Conservation (phyloP, 2,888 invertebrate species). For the Hoplodrina blanda region DNA sequence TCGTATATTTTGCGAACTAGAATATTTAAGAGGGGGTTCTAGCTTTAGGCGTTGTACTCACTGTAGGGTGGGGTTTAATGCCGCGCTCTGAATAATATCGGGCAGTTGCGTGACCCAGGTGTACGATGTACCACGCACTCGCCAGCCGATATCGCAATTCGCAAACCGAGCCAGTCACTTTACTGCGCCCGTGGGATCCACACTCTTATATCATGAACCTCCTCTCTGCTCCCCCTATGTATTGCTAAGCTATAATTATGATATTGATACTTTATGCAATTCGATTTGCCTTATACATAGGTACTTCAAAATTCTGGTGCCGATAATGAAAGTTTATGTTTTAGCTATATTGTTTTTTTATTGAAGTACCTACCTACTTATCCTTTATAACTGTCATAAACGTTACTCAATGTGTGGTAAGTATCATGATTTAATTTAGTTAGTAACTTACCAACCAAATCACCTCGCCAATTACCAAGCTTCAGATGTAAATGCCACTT, state of each 20-base stretch:
- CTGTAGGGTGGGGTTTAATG: slow-evolving; percentile 30
- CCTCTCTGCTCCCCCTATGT: slow-evolving; percentile 40
- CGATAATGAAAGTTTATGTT: background rate
- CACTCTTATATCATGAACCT: slow-evolving; percentile 70
- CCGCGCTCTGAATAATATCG: slow-evolving; percentile 49
- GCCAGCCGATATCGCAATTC: slow-evolving; percentile 71
- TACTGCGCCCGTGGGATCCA: slow-evolving; percentile 77
- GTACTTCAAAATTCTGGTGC: background rate
- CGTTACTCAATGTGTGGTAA: too few species aligned
- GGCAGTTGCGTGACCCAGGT: slow-evolving; percentile 73
- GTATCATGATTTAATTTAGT: background rate
- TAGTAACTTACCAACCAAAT: background rate
- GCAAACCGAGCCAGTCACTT: slow-evolving; percentile 74
- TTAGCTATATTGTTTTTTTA: background rate
- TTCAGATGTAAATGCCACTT: background rate
- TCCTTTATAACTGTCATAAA: background rate
- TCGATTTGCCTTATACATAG: slow-evolving; percentile 25
- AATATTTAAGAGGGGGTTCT: slow-evolving; percentile 36
- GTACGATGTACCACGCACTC: slow-evolving; percentile 70
- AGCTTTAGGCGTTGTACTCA: slow-evolving; percentile 34
- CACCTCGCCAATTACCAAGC: background rate
- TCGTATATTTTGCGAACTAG: slow-evolving; percentile 29
- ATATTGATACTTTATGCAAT: slow-evolving; percentile 50
- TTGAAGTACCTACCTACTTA: background rate
- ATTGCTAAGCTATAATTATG: slow-evolving; percentile 58